These are phyloP conservation scores for Mustelus asterias DNA, from an alignment of 2,113 vertebrate genomes.

Conservation along the genomic window DNA sequence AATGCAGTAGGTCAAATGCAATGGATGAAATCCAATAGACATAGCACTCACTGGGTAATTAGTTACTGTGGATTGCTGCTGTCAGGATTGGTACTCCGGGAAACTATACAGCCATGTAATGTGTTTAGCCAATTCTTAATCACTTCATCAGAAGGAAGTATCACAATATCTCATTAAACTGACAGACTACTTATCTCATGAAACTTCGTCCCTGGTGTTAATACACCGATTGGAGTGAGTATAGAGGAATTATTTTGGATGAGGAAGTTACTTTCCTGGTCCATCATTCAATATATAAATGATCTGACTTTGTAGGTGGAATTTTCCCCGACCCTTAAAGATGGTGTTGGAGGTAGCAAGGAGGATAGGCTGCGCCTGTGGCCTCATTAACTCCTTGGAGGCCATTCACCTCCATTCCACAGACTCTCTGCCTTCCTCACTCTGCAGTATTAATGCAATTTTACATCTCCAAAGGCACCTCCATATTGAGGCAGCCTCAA, in stretches of 20 bases:
- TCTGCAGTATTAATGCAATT: neutral
- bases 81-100: neutral
- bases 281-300: neutral
- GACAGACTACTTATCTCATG: neutral
- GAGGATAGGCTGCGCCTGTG: neutral
- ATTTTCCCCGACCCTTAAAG: neutral
- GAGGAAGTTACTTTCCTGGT: neutral
- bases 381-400: neutral
- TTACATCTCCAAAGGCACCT: neutral
- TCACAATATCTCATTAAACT: neutral
- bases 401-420: neutral
- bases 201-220: neutral
- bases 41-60: neutral
- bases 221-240: neutral
- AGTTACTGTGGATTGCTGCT: neutral
- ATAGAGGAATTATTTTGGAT: neutral
- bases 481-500: neutral
- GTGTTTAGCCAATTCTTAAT: neutral
- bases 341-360: neutral
- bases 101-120: neutral
- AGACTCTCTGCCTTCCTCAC: neutral
- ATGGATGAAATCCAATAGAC: neutral
- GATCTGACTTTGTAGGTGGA: neutral
- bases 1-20: neutral
- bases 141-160: neutral